These are phyloP conservation scores for Rhadinocentrus ornatus DNA, from an alignment of 2,797 vertebrate species.

Conservation along the genomic window DNA sequence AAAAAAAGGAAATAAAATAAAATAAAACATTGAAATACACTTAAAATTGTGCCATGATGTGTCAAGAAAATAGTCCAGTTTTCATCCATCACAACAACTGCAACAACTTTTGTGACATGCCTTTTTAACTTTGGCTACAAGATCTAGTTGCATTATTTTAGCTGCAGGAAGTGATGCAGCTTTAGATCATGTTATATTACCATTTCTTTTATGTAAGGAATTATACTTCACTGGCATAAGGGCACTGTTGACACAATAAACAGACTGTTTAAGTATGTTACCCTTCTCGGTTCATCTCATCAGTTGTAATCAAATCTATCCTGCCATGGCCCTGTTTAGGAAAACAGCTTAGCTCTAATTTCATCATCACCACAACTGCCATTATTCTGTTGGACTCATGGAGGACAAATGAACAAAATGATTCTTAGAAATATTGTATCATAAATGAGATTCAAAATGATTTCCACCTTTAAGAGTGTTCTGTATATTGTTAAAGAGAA, in stretches of 20 bases:
- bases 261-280: constrained; percentile 47
- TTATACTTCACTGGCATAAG: constrained; percentile 27
- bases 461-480: constrained; percentile 67
- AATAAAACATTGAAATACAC: not conserved
- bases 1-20: not conserved
- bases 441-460: constrained; percentile 73
- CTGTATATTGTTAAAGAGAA: constrained; percentile 76
- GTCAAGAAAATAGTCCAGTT: not conserved
- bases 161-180: constrained; percentile 1
- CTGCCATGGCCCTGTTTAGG: constrained; percentile 19
- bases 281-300: constrained; percentile 54
- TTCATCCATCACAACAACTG: not conserved
- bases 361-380: constrained; percentile 21
- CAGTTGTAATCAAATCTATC: constrained; percentile 38
- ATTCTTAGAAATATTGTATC: constrained; percentile 67
- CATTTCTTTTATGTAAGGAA: not conserved
- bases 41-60: not conserved
- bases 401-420: constrained; percentile 62
- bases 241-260: constrained; percentile 31
- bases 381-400: constrained; percentile 37
- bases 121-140: not conserved
- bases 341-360: constrained; percentile 25
- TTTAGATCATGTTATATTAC: not conserved
- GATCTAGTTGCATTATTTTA: not conserved
- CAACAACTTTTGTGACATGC: not conserved